Evolutionary conservation across 2,888 invertebrate species (phyloP).

Genomic region (Apeira syringaria): DNA sequence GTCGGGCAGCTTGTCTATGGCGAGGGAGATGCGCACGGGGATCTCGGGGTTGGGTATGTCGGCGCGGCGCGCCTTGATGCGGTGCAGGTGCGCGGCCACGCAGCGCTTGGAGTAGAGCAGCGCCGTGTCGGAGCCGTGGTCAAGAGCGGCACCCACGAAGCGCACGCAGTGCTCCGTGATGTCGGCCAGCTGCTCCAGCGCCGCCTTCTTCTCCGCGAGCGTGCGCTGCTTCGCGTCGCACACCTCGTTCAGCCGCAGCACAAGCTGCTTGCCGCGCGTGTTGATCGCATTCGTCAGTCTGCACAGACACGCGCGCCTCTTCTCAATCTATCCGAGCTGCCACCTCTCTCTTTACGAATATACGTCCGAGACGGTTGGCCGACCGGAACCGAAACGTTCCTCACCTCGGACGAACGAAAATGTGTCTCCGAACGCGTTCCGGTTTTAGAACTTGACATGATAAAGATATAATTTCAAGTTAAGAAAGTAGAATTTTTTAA

Average conservation of each 20-base stretch:
- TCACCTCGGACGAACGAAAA: too few species aligned
- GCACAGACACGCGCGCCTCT: constrained; percentile 8
- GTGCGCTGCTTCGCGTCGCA: constrained; percentile 89
- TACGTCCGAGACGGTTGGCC: too few species aligned
- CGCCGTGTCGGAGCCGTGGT: constrained; percentile 91
- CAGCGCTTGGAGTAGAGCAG: constrained; percentile 88
- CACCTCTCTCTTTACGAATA: too few species aligned
- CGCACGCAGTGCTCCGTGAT: constrained; percentile 95
- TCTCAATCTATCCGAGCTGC: too few species aligned
- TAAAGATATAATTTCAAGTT: too few species aligned
- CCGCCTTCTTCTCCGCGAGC: constrained; percentile 92
- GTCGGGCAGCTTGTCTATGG: constrained; percentile 91
- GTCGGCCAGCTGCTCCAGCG: constrained; percentile 90
- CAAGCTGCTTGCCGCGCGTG: constrained; percentile 91
- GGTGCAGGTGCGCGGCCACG: constrained; percentile 85
- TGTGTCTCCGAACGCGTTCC: too few species aligned
- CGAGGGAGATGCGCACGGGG: constrained; percentile 91
- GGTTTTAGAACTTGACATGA: too few species aligned
- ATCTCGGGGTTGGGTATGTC: constrained; percentile 96
- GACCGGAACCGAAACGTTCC: too few species aligned
- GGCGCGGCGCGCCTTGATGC: constrained; percentile 91
- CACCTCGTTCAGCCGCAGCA: constrained; percentile 90
- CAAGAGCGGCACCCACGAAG: constrained; percentile 91
- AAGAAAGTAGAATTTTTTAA: too few species aligned
- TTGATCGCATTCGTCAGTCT: constrained; percentile 92